Conservation (phyloP, 2,797 vertebrate species). For the Leucoraja ocellata region DNA sequence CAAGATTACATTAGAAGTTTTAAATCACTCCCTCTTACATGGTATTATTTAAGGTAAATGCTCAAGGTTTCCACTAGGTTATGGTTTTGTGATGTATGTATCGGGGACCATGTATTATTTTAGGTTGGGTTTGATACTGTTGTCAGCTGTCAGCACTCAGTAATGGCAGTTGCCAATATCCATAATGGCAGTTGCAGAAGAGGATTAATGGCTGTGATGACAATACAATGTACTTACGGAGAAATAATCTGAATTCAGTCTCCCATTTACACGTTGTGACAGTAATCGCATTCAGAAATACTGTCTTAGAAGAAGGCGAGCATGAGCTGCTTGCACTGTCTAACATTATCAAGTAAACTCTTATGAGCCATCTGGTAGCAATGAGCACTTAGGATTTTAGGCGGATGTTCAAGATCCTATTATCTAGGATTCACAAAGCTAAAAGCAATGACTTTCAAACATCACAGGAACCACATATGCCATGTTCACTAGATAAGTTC, state of each 20-base stretch:
- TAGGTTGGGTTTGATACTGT: not conserved
- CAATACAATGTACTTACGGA: not conserved
- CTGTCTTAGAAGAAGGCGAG: not conserved
- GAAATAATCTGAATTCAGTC: slow-evolving; percentile 4
- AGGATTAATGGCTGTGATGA: slow-evolving; percentile 13
- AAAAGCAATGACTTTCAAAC: not conserved
- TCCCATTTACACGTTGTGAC: not conserved
- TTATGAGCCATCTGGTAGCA: not conserved
- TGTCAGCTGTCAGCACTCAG: not conserved
- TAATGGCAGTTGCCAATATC: too few relatives aligned
- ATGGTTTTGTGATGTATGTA: not conserved
- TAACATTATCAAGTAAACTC: not conserved
- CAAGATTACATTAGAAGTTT: not conserved
- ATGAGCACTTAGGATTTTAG: not conserved
- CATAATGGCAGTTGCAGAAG: not conserved
- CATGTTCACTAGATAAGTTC: not conserved
- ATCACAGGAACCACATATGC: not conserved
- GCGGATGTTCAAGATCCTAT: not conserved
- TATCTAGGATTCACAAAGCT: not conserved
- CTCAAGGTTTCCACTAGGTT: not conserved
- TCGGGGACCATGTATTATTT: not conserved
- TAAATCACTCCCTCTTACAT: not conserved
- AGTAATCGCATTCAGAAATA: slow-evolving; percentile 22
- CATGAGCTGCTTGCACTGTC: not conserved
- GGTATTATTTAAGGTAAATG: not conserved